phyloP scores from a whole-genome alignment of 2,113 vertebrate species.

The Oreochromis spilurus region DNA sequence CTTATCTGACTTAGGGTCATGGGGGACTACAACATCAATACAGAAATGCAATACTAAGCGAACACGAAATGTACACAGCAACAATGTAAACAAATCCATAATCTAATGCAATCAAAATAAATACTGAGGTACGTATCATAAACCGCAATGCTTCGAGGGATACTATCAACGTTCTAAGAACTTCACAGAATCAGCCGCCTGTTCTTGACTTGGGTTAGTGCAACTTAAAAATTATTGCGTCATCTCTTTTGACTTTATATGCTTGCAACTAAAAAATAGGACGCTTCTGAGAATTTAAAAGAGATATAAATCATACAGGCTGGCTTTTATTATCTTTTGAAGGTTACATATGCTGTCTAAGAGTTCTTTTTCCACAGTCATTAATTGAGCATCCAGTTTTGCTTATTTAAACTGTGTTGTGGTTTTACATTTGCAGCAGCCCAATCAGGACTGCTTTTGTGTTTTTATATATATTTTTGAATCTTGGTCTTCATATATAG shows the following conservation, averaged over 20 bases:
- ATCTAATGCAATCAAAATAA: background rate
- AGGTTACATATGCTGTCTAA: background rate
- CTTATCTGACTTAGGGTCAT: background rate
- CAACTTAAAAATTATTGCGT: background rate
- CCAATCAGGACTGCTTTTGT: background rate
- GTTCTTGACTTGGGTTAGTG: background rate
- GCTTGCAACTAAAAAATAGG: background rate
- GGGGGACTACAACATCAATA: background rate
- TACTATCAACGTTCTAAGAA: background rate
- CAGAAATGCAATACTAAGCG: background rate
- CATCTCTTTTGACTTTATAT: background rate
- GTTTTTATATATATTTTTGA: background rate
- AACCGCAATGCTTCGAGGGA: background rate
- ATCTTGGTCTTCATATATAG: background rate
- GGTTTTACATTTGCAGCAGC: background rate
- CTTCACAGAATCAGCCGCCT: background rate
- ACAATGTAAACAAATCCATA: background rate
- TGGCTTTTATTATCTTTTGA: background rate
- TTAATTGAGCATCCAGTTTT: background rate
- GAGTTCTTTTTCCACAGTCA: background rate
- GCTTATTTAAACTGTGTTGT: background rate
- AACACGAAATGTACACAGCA: background rate
- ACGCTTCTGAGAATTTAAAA: background rate
- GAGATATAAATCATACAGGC: no score
- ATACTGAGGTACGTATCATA: background rate